These are phyloP conservation scores for Maniola jurtina DNA, from an alignment of 1,140 invertebrate genomes.

Conservation along the genomic window DNA sequence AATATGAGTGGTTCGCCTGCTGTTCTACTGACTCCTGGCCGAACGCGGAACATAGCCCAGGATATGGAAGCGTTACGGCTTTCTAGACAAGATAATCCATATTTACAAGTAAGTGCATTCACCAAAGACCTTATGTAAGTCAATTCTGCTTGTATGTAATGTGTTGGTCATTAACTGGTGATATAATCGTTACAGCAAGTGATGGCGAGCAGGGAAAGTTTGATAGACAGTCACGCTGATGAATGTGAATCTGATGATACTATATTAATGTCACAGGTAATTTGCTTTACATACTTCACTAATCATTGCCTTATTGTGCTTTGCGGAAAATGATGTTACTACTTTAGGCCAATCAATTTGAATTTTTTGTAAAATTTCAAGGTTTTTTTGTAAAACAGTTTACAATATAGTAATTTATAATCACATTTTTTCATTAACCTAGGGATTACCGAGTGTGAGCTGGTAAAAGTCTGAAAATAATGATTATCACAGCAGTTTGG, in stretches of 20 bases:
- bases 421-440: too few relatives aligned
- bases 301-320: too few relatives aligned
- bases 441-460: too few relatives aligned
- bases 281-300: not conserved
- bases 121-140: slow-evolving; percentile 28
- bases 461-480: too few relatives aligned
- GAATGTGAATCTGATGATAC: slow-evolving; percentile 88
- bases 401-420: too few relatives aligned
- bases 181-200: slow-evolving; percentile 80
- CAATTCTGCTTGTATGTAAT: slow-evolving; percentile 6
- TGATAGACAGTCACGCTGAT: slow-evolving; percentile 84
- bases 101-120: slow-evolving; percentile 82
- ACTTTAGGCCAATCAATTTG: too few relatives aligned
- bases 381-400: too few relatives aligned
- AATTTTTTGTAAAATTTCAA: too few relatives aligned
- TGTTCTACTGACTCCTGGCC: slow-evolving; percentile 84
- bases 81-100: slow-evolving; percentile 90
- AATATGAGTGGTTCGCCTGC: slow-evolving; percentile 76
- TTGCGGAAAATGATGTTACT: too few relatives aligned
- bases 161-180: slow-evolving; percentile 20
- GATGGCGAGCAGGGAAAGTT: slow-evolving; percentile 86
- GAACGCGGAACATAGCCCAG: slow-evolving; percentile 88
- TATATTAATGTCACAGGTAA: slow-evolving; percentile 85
- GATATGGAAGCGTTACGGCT: slow-evolving; percentile 90
- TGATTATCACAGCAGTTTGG: too few relatives aligned